phyloP scores from a whole-genome alignment of 2,888 invertebrate genomes.

The Lapara coniferarum region DNA sequence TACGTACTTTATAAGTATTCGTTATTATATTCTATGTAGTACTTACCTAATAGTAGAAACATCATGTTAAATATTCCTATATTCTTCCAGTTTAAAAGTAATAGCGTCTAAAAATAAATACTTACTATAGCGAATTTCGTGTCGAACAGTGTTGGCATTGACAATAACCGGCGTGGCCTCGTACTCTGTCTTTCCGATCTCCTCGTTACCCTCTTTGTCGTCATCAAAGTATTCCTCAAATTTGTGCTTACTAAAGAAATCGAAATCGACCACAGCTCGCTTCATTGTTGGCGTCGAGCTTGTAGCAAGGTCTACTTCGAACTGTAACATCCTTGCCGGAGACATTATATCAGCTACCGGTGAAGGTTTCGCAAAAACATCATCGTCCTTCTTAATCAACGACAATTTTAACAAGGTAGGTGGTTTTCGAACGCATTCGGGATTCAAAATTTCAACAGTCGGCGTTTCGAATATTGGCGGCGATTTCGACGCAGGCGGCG shows the following conservation, averaged over 20 bases:
- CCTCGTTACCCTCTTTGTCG: constrained; percentile 25
- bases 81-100: not conserved
- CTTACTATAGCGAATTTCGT: constrained; percentile 78
- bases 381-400: constrained; percentile 58
- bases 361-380: constrained; percentile 71
- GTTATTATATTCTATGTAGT: too few species aligned
- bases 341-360: constrained; percentile 72
- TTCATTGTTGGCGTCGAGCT: constrained; percentile 78
- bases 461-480: constrained; percentile 59
- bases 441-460: constrained; percentile 43
- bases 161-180: constrained; percentile 62
- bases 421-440: constrained; percentile 43
- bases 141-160: constrained; percentile 68
- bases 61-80: not conserved
- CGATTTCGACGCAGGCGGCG: constrained; percentile 42
- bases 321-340: constrained; percentile 77
- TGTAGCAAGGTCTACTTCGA: constrained; percentile 60
- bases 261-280: constrained; percentile 71
- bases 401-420: constrained; percentile 62
- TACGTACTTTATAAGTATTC: too few species aligned
- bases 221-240: constrained; percentile 66
- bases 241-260: constrained; percentile 71
- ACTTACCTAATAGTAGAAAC: too few species aligned
- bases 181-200: not conserved
- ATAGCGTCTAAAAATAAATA: constrained; percentile 32